Evolutionary conservation across 1,140 invertebrate species (phyloP).

Genomic region (Drosophila willistoni): DNA sequence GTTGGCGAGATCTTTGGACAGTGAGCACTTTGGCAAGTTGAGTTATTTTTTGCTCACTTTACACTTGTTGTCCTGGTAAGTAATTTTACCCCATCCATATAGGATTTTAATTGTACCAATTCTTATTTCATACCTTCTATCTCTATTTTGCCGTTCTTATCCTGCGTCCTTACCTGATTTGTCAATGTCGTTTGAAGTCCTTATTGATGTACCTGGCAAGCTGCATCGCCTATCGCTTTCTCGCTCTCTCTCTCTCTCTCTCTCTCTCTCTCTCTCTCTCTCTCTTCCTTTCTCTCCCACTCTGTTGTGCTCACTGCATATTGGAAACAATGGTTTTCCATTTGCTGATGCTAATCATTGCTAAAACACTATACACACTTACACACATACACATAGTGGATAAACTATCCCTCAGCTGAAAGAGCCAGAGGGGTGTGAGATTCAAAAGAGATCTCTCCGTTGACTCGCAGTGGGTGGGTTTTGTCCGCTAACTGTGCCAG

Average conservation of each 20-base stretch:
- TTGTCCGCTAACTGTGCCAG: conserved; percentile 67
- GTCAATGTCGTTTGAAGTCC: conserved; percentile 56
- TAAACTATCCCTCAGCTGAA: conserved; percentile 62
- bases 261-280: not conserved
- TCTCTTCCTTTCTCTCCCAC: not conserved
- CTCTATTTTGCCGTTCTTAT: conserved; percentile 20
- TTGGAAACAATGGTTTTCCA: conserved; percentile 72
- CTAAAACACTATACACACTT: conserved; percentile 60
- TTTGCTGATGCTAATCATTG: conserved; percentile 78
- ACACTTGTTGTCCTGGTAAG: conserved; percentile 17
- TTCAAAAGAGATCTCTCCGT: conserved; percentile 27
- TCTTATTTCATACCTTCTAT: not conserved
- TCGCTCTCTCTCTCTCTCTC: not conserved
- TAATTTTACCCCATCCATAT: conserved; percentile 1
- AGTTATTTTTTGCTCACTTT: conserved; percentile 7
- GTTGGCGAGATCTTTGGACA: conserved; percentile 40
- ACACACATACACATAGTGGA: conserved; percentile 22
- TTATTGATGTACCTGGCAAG: conserved; percentile 50
- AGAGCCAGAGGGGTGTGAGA: conserved; percentile 35
- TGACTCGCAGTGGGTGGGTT: conserved; percentile 57
- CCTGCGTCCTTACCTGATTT: conserved; percentile 65
- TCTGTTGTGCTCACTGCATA: conserved; percentile 51
- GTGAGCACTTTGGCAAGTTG: conserved; percentile 39
- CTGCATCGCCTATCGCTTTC: not conserved
- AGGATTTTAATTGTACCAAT: conserved; percentile 56